Conservation (phyloP, 2,113 vertebrate species). For the Amblyopsis rosae region DNA sequence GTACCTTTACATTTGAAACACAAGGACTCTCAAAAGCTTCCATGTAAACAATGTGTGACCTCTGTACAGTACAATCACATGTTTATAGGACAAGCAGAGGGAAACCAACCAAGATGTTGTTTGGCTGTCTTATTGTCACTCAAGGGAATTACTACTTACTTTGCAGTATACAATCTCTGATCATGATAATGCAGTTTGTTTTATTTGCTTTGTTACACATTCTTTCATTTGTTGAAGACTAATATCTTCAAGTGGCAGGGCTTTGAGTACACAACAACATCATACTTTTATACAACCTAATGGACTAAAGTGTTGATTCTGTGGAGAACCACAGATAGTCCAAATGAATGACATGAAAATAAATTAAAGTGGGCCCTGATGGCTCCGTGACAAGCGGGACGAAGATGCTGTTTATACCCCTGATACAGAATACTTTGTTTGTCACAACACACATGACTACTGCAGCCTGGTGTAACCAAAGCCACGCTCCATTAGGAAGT, state of each 20-base stretch:
- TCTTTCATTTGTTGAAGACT: constrained; percentile 49
- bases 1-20: no score
- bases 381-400: constrained; percentile 4
- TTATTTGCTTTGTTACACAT: constrained; percentile 20
- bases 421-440: no score
- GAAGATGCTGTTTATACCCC: no score
- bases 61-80: no score
- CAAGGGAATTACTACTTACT: constrained; percentile 33
- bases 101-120: not conserved
- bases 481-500: no score
- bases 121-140: constrained; percentile 14
- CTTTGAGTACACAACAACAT: constrained; percentile 54
- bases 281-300: constrained; percentile 58
- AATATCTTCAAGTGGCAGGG: constrained; percentile 53
- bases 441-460: no score
- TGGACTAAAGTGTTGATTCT: constrained; percentile 58
- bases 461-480: no score
- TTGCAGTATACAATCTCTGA: constrained; percentile 24
- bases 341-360: constrained; percentile 48
- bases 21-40: no score
- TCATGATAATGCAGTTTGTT: constrained; percentile 16
- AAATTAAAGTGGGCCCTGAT: constrained; percentile 52
- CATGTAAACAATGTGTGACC: no score
- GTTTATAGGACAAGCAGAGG: not conserved
- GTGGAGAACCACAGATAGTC: constrained; percentile 31